Percentiles rank a stretch among this genome's conserved stretches.
phyloP scores from a whole-genome alignment of 2,888 invertebrate species.

The Aleiodes alternator region DNA sequence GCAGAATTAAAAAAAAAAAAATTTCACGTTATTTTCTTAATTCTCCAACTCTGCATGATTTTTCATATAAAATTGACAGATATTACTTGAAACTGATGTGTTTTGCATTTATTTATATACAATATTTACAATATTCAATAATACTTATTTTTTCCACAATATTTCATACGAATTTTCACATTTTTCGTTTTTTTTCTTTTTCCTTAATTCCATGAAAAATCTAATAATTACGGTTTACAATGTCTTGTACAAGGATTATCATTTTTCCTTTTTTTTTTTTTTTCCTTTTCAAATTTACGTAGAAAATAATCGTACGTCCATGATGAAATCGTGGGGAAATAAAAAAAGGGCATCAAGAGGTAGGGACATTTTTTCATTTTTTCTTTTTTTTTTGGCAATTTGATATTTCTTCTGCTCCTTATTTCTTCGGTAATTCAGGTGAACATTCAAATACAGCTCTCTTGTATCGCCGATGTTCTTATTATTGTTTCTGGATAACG shows the following conservation, averaged over 20 bases:
- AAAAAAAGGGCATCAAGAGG: too few relatives aligned
- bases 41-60: background rate
- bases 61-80: background rate
- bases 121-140: slow-evolving; percentile 70
- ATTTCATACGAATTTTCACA: slow-evolving; percentile 6
- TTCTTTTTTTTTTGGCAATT: too few relatives aligned
- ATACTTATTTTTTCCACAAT: slow-evolving; percentile 9
- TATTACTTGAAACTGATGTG: slow-evolving; percentile 65
- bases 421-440: background rate
- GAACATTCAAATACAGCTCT: slow-evolving; percentile 68
- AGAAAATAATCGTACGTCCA: too few relatives aligned
- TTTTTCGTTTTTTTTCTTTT: background rate
- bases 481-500: slow-evolving; percentile 67
- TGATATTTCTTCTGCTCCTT: too few relatives aligned
- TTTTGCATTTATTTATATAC: slow-evolving; percentile 70
- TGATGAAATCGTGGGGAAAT: too few relatives aligned
- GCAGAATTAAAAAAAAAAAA: background rate
- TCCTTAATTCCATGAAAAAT: background rate
- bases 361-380: too few relatives aligned
- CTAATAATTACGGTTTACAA: background rate
- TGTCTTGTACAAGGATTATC: background rate
- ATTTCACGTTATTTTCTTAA: background rate
- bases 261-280: background rate
- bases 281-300: background rate
- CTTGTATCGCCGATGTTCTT: slow-evolving; percentile 67